Conservation (phyloP, 2,888 invertebrate species). For the Oscheius sp. region DNA sequence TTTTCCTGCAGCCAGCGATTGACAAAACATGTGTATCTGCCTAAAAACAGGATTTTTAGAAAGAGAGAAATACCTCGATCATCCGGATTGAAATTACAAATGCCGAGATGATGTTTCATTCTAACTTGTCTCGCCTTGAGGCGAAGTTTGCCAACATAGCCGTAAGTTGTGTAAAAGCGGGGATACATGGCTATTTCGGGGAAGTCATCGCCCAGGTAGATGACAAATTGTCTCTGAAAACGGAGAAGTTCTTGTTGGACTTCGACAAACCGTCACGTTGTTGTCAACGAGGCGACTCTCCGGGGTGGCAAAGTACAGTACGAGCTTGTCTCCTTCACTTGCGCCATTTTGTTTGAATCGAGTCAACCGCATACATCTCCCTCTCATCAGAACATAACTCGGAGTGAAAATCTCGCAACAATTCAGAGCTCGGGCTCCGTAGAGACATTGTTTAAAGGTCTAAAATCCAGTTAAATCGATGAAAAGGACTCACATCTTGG, state of each 20-base stretch:
- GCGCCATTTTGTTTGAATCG: constrained; percentile 18
- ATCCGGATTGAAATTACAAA: constrained; percentile 24
- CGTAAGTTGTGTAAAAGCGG: constrained; percentile 22
- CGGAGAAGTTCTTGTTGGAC: too few species aligned
- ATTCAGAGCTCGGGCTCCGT: constrained; percentile 7
- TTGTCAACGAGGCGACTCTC: constrained; percentile 20
- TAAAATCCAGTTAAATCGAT: neutral
- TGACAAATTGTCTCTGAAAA: constrained; percentile 35
- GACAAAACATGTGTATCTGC: constrained; percentile 33
- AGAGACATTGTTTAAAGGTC: constrained; percentile 18
- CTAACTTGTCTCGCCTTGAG: constrained; percentile 22
- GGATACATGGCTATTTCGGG: constrained; percentile 37
- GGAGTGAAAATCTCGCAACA: constrained; percentile 35
- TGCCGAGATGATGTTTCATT: constrained; percentile 11
- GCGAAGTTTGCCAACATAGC: constrained; percentile 18
- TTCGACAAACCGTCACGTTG: neutral
- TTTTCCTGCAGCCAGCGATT: constrained; percentile 32
- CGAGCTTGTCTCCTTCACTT: constrained; percentile 16
- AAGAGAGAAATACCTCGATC: constrained; percentile 22
- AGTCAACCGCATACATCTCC: constrained; percentile 28
- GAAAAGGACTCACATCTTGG: constrained; percentile 23
- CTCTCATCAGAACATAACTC: constrained; percentile 34
- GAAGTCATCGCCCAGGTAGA: constrained; percentile 33
- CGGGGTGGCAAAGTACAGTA: constrained; percentile 9
- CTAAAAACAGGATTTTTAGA: neutral